A percentile compares a stretch with the other conserved stretches of the same genome.
Evolutionary conservation across 2,797 vertebrate genomes (phyloP).

Genomic region (Champsocephalus esox): DNA sequence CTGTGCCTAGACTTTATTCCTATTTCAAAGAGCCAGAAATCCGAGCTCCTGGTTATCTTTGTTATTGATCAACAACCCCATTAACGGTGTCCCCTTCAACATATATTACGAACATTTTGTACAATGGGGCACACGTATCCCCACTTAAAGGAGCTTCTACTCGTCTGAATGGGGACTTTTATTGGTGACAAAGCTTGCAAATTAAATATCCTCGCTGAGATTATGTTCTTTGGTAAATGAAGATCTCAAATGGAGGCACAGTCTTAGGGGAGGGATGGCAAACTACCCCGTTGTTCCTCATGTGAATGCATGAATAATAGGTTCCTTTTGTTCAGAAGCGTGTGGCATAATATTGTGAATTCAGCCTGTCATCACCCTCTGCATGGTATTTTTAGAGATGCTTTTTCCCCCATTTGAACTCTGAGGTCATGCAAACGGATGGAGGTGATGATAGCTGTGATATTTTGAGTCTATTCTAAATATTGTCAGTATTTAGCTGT

Average conservation of each 20-base stretch:
- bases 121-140: conserved; percentile 17
- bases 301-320: conserved; percentile 29
- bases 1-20: conserved; percentile 15
- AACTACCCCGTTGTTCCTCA: background rate
- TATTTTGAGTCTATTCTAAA: conserved; percentile 41
- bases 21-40: conserved; percentile 29
- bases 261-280: conserved; percentile 11
- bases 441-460: conserved; percentile 31
- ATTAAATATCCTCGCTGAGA: conserved; percentile 37
- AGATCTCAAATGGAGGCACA: conserved; percentile 13
- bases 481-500: conserved; percentile 46
- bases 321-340: conserved; percentile 13
- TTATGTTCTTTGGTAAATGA: conserved; percentile 25
- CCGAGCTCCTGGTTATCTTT: conserved; percentile 30
- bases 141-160: conserved; percentile 28
- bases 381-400: conserved; percentile 19
- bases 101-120: conserved; percentile 43
- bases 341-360: conserved; percentile 29
- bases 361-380: conserved; percentile 25
- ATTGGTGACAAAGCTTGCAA: conserved; percentile 18
- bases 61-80: conserved; percentile 50
- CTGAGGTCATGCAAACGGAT: conserved; percentile 15
- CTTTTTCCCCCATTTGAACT: conserved; percentile 6
- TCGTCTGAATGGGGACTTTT: conserved; percentile 27
- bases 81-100: conserved; percentile 34